Percentiles rank a stretch among this genome's conserved stretches.
These are phyloP conservation scores for Tylochromis polylepis DNA, from an alignment of 2,113 vertebrate species.

Conservation along the genomic window DNA sequence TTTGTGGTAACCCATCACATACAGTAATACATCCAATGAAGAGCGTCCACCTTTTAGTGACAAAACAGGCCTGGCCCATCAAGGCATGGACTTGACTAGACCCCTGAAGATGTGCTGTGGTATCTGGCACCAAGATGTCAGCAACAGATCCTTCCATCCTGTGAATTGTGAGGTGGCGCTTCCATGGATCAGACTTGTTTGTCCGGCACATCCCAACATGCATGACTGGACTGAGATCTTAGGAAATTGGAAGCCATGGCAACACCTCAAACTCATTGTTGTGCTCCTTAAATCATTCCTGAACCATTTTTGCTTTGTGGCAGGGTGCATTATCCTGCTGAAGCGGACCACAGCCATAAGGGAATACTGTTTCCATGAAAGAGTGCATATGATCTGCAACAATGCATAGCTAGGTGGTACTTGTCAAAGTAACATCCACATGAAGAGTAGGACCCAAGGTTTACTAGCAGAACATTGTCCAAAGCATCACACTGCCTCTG, in stretches of 20 bases:
- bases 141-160: background rate
- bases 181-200: background rate
- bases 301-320: background rate
- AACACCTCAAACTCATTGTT: background rate
- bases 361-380: too few relatives aligned
- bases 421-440: too few relatives aligned
- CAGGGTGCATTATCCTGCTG: too few relatives aligned
- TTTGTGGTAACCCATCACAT: background rate
- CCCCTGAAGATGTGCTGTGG: background rate
- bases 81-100: background rate
- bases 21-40: background rate
- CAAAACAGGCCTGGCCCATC: background rate
- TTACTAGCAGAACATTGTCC: too few relatives aligned
- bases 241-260: background rate
- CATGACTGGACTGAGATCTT: background rate
- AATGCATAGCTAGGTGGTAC: too few relatives aligned
- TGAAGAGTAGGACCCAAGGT: too few relatives aligned
- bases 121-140: background rate
- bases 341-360: too few relatives aligned
- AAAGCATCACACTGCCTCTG: too few relatives aligned
- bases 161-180: background rate
- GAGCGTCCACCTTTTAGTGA: background rate
- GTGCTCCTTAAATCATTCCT: too few relatives aligned
- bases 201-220: background rate
- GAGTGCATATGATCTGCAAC: too few relatives aligned